Evolutionary conservation across 2,888 invertebrate species (phyloP), one percentile per base, ranked within the genome.

Genomic region (Hyalella azteca): DNA sequence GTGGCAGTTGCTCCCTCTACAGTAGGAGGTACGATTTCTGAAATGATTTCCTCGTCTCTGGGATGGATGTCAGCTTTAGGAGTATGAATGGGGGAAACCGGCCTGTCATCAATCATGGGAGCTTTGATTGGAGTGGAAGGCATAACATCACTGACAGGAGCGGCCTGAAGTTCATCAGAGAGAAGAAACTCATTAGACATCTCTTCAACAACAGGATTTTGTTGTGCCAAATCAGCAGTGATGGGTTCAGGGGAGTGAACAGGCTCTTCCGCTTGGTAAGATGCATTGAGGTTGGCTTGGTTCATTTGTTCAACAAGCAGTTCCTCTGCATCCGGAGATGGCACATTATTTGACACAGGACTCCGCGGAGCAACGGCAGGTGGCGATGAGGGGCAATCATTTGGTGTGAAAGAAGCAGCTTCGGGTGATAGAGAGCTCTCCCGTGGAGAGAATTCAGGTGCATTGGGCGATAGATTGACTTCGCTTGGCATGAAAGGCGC

Each of bases 31-130:
- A 45, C 22, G 26, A 75, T 22, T 29, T 40, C 73, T 2, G 79
- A 54, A 15, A 45, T 26, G 19, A 40, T 45, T 36, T 48, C 77
- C 32, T 48, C 77, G 32, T 78, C 78, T 19, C 40, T 40, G 7
- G n/a, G 40, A 50, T 22, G 78, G 22, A 78, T 29, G 40, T 78
- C 41, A 15, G 78, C 41, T 13, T 32, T 79, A 0, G 79, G 73
- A 11, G 59, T 59, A 32, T 50, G 78, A 29, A 77, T 77, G 50
- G 77, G 75, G 32, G 75, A 50, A 9, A 77, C 54, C 40, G 78
- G 78, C 59, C 59, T 59, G 48, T 40, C 73, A 48, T 60, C 48
- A 15, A 48, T 79, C 66, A 78, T 66, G 2, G 54, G 50, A n/a
- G 39, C 79, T 36, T 73, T 36, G 49, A 73, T 73, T 32, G 73